phyloP scores from a whole-genome alignment of 2,888 invertebrate genomes.

The Aleiodes leptofemur region DNA sequence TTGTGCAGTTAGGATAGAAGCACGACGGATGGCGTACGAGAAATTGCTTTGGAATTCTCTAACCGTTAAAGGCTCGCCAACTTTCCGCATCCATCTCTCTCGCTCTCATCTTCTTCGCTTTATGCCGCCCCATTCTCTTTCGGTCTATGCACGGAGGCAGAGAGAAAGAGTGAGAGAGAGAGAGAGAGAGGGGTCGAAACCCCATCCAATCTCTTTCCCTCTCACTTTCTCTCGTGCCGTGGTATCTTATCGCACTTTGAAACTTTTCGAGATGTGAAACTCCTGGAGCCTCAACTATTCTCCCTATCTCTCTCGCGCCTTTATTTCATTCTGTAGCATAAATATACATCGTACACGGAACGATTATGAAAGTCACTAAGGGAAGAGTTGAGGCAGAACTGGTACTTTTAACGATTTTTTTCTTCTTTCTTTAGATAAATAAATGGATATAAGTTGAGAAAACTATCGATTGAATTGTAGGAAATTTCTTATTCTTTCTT shows the following conservation, averaged over 20 bases:
- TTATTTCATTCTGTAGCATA: slow-evolving; percentile 30
- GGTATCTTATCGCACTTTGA: slow-evolving; percentile 48
- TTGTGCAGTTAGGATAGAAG: slow-evolving; percentile 48
- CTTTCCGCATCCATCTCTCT: slow-evolving; percentile 15
- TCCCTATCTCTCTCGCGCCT: slow-evolving; percentile 31
- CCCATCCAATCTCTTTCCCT: slow-evolving; percentile 40
- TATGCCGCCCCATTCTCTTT: slow-evolving; percentile 17
- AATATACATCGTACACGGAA: slow-evolving; percentile 34
- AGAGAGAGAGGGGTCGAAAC: slow-evolving; percentile 33
- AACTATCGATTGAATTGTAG: too few species aligned
- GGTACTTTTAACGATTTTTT: background rate
- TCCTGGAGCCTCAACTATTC: slow-evolving; percentile 21
- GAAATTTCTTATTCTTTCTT: too few species aligned
- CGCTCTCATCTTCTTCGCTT: slow-evolving; percentile 27
- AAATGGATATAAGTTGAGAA: too few species aligned
- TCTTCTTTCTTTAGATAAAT: too few species aligned
- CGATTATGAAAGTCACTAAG: slow-evolving; percentile 40
- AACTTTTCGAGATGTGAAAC: slow-evolving; percentile 39
- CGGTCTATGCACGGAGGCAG: background rate
- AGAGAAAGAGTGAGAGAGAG: background rate
- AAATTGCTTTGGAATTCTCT: slow-evolving; percentile 56
- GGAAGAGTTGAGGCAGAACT: background rate
- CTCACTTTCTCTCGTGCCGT: background rate
- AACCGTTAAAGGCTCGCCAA: slow-evolving; percentile 35
- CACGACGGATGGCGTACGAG: slow-evolving; percentile 56